Evolutionary conservation across 2,888 invertebrate genomes (phyloP).

Genomic region (Enoplolaimus lenunculus): DNA sequence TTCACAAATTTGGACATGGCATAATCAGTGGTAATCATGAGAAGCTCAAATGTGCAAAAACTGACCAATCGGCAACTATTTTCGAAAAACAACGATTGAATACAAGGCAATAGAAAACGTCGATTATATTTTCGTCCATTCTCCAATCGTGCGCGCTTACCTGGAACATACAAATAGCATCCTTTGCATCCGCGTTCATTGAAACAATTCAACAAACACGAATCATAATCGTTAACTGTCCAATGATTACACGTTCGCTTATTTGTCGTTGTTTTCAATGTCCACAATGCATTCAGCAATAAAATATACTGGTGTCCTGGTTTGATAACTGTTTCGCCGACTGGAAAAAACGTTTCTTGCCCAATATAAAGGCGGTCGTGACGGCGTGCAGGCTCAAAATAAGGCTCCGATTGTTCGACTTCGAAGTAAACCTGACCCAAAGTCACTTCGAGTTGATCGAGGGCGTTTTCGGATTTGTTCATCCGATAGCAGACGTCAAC

Average conservation of each 20-base stretch:
- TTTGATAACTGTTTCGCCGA: background rate
- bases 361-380: background rate
- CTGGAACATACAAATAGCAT: background rate
- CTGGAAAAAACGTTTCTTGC: background rate
- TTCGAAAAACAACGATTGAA: no score
- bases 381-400: background rate
- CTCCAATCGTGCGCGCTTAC: no score
- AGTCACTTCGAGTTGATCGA: background rate
- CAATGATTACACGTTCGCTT: background rate
- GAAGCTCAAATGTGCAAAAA: no score
- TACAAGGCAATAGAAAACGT: no score
- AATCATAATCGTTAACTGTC: background rate
- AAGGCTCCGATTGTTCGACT: background rate
- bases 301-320: background rate
- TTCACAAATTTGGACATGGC: no score
- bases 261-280: background rate
- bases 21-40: no score
- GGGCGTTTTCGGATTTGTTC: background rate
- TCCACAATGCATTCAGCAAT: background rate
- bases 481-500: background rate
- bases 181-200: background rate
- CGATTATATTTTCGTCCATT: no score
- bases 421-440: background rate
- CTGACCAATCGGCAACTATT: no score
- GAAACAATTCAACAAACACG: background rate